Percentiles rank a stretch among this genome's conserved stretches.
Evolutionary conservation across 2,113 vertebrate species (phyloP).

Genomic region (Pollimyrus isidori): DNA sequence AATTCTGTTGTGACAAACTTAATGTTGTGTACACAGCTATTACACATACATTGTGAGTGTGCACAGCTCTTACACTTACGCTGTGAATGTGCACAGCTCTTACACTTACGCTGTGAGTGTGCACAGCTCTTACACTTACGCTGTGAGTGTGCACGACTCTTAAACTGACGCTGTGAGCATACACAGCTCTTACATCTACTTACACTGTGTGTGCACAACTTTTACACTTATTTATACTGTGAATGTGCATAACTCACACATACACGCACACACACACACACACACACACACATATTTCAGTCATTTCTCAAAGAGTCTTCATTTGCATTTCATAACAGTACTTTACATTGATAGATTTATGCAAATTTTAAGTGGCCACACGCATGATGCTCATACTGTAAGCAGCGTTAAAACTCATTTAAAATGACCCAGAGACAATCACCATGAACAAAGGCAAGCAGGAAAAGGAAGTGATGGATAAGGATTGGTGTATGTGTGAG

Average conservation of each 20-base stretch:
- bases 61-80: background rate
- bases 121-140: background rate
- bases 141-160: background rate
- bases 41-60: background rate
- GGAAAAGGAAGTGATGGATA: too few species aligned
- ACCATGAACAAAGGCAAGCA: background rate
- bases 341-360: background rate
- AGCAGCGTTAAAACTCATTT: background rate
- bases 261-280: background rate
- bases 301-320: background rate
- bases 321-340: background rate
- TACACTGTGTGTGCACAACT: background rate
- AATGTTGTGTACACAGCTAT: background rate
- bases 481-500: background rate
- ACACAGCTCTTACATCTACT: background rate
- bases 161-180: background rate
- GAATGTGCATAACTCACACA: background rate
- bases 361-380: background rate
- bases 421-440: too few species aligned
- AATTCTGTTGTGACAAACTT: too few species aligned
- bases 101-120: too few species aligned
- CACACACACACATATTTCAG: background rate
- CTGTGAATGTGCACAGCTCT: background rate
- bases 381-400: background rate
- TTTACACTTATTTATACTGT: too few species aligned